A percentile compares a stretch with the other conserved stretches of the same genome.
These are phyloP conservation scores for Bursaphelenchus mucronatus DNA, from an alignment of 1,140 invertebrate genomes.

Conservation along the genomic window DNA sequence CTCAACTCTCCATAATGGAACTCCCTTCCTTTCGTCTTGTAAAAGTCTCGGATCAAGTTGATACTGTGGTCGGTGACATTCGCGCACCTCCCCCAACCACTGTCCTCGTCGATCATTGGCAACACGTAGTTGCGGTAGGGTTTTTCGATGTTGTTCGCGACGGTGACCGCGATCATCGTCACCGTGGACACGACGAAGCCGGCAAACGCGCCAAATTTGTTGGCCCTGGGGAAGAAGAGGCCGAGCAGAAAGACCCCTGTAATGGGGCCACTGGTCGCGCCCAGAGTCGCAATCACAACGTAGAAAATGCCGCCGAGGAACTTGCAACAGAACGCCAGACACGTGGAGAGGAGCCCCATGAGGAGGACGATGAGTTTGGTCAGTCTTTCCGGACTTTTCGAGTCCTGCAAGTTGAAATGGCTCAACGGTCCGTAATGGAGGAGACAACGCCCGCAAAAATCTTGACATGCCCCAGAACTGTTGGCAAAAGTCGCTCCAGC, in stretches of 20 bases:
- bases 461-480: too few relatives aligned
- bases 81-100: constrained; percentile 19
- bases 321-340: constrained; percentile 40
- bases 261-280: constrained; percentile 37
- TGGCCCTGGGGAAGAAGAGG: constrained; percentile 39
- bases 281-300: constrained; percentile 15
- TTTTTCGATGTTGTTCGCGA: constrained; percentile 34
- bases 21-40: constrained; percentile 22
- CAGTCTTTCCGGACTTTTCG: background rate
- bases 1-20: constrained; percentile 32
- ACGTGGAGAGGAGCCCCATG: constrained; percentile 38
- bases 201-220: constrained; percentile 40
- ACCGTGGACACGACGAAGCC: constrained; percentile 27
- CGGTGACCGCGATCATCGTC: constrained; percentile 23
- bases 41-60: constrained; percentile 17
- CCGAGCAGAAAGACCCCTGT: constrained; percentile 43
- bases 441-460: too few relatives aligned
- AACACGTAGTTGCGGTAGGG: constrained; percentile 39
- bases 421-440: too few relatives aligned
- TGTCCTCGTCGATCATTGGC: background rate
- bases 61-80: background rate
- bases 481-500: too few relatives aligned
- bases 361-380: constrained; percentile 35
- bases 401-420: background rate
- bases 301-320: constrained; percentile 38